Evolutionary conservation across 2,797 vertebrate species (phyloP).

Genomic region (Huso huso): DNA sequence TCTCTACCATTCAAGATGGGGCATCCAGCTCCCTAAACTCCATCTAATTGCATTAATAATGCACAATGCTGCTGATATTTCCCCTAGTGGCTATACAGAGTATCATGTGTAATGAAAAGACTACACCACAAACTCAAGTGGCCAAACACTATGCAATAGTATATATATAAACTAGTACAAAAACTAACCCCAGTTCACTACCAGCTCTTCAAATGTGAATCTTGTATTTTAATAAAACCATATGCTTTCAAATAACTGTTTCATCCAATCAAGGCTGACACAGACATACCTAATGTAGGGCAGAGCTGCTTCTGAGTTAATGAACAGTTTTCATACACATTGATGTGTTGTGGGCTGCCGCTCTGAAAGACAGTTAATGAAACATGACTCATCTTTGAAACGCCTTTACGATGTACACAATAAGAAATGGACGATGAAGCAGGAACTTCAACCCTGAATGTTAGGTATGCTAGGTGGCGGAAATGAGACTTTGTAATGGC

Average conservation of each 20-base stretch:
- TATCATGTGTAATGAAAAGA: neutral
- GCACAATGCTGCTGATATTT: neutral
- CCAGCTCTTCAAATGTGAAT: too few species aligned
- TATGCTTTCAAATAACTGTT: too few species aligned
- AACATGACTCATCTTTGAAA: constrained; percentile 38
- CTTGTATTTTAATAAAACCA: constrained; percentile 6
- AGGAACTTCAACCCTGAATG: neutral
- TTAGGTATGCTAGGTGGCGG: neutral
- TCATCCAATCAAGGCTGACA: neutral
- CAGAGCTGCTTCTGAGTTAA: constrained; percentile 37
- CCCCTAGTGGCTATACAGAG: neutral
- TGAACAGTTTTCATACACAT: constrained; percentile 76
- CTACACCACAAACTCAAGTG: too few species aligned
- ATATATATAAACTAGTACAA: too few species aligned
- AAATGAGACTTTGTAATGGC: constrained; percentile 9
- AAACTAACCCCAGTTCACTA: too few species aligned
- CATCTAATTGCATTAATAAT: neutral
- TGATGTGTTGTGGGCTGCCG: constrained; percentile 47
- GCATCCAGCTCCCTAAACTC: neutral
- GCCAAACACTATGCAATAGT: too few species aligned
- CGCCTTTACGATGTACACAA: constrained; percentile 22
- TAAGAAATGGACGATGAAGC: constrained; percentile 29
- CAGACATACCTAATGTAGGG: constrained; percentile 41
- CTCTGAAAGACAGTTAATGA: constrained; percentile 47
- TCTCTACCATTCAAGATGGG: neutral